Evolutionary conservation across 2,888 invertebrate species (phyloP).

Genomic region (Lutraria lutraria): DNA sequence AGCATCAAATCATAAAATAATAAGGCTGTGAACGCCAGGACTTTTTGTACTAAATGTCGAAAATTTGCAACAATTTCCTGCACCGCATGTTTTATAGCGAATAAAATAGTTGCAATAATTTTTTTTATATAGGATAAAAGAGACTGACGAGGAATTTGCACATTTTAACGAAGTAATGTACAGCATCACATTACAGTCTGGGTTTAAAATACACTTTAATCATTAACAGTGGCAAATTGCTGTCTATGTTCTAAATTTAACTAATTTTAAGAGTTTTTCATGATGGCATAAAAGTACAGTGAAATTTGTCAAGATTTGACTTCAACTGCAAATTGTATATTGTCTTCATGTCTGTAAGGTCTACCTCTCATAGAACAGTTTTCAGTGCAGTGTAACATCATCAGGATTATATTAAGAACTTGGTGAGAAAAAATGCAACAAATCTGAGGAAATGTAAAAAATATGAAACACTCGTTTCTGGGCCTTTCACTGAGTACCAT

Average conservation of each 20-base stretch:
- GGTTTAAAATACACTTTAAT: not conserved
- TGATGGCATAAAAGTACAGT: constrained; percentile 19
- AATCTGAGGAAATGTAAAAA: too few species aligned
- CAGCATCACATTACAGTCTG: not conserved
- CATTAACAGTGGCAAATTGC: constrained; percentile 16
- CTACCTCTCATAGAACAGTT: not conserved
- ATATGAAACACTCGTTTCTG: too few species aligned
- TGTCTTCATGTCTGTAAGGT: too few species aligned
- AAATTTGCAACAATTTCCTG: constrained; percentile 25
- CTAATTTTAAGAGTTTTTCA: constrained; percentile 36
- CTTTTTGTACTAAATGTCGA: constrained; percentile 27
- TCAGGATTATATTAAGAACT: not conserved
- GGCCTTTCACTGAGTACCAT: too few species aligned
- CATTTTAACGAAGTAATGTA: not conserved
- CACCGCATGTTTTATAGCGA: constrained; percentile 12
- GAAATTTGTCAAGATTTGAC: constrained; percentile 16
- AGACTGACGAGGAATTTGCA: not conserved
- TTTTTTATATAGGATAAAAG: constrained; percentile 7
- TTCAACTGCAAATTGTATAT: not conserved
- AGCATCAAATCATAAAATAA: constrained; percentile 20
- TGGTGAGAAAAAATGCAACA: too few species aligned
- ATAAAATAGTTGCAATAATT: constrained; percentile 18
- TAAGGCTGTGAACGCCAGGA: constrained; percentile 17
- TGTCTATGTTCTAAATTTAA: constrained; percentile 39
- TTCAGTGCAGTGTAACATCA: not conserved